Base-by-base conservation (phyloP, 2,888 invertebrate genomes). In the Cephalotes varians region DNA sequence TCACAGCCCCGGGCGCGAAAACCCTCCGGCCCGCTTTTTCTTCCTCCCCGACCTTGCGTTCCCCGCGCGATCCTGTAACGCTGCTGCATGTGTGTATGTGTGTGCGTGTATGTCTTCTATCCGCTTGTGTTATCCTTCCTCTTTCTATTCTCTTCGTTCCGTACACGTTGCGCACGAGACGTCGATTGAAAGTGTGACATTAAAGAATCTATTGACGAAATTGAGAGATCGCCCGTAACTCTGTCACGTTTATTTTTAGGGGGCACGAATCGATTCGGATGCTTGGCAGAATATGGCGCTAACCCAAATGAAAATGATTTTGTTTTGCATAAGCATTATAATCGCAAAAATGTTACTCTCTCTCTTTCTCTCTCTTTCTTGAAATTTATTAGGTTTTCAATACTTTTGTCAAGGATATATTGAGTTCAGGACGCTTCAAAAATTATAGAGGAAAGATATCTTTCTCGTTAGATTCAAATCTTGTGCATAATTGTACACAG, bases 111-210 rank as follows among this genome's bases (percentile, higher is more conserved):
- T 64, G 64, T 62, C n/a, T 40, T 49, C 28, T 34, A 28, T 21
- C 34, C 74, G 21, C 37, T 60, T 51, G 60, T 28, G 15, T 64
- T 44, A 51, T 65, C 80, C 81, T 64, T 31, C 62, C 37, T 62
- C 28, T 40, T 47, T 56, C 58, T 31, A 51, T 18, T 49, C 73
- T 67, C 47, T n/a, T 60, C 67, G 74, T 62, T 67, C 56, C 28
- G 80, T 81, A 62, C 86, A 77, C 71, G 80, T 54, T 72, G 76
- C 51, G 69, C 84, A 80, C 87, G 85, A 90, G 84, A 88, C 89
- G 88, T 90, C 92, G 91, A 93, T 93, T 92, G 92, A 92, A 92
- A 93, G 89, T 91, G 91, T 91, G 88, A 92, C 92, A 88, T 88
- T 88, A 90, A 91, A 90, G 87, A 88, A 88, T 91, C 88, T 87